Base-by-base conservation (phyloP, 2,888 invertebrate genomes). In the Alitta virens region DNA sequence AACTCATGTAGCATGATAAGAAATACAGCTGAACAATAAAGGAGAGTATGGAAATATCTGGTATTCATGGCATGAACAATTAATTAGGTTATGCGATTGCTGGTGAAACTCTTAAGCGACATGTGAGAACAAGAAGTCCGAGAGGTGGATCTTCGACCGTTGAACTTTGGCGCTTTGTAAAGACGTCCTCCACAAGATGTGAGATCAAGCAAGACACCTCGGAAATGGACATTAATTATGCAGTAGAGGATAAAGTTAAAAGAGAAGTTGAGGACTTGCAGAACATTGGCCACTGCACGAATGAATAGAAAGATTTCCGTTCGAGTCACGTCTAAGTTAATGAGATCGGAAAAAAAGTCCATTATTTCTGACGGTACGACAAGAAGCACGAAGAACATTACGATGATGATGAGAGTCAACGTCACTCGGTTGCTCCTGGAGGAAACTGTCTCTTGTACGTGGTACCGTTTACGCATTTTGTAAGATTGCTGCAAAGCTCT, bases 331-430 rank as follows among this genome's bases (percentile, higher is more conserved):
- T 38, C 56, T 24, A 68, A 58, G 18, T 55, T 43, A 18, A 56
- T 43, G 25, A 63, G 33, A 49, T 64, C 60, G 25, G 70, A 57
- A 18, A 72, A 71, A 59, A 77, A 77, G 63, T 79, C 78, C 42
- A 78, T 63, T 9, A 78, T 68, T 66, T 79, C 78, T 26, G 75
- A 75, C 1, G 79, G 79, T 1, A 76, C 75, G 16, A 78, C 77
- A 23, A 79, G 69, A 42, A 77, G 69, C 1, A 79, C 71, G 63
- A 78, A 79, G 33, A 75, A 63, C 14, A 77, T 70, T 21, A 77
- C 73, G 27, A 78, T 75, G 0, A 76, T 72, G 21, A 78, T 74
- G n/a, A 79, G 68, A 0, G 77, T 78, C 23, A 76, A 75, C 1
- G 79, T 79, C 1, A 79, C 74, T 2, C 67, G 50, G 52, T 63